These are phyloP conservation scores for Strix uralensis DNA, from an alignment of 2,113 vertebrate genomes.

Conservation along the genomic window DNA sequence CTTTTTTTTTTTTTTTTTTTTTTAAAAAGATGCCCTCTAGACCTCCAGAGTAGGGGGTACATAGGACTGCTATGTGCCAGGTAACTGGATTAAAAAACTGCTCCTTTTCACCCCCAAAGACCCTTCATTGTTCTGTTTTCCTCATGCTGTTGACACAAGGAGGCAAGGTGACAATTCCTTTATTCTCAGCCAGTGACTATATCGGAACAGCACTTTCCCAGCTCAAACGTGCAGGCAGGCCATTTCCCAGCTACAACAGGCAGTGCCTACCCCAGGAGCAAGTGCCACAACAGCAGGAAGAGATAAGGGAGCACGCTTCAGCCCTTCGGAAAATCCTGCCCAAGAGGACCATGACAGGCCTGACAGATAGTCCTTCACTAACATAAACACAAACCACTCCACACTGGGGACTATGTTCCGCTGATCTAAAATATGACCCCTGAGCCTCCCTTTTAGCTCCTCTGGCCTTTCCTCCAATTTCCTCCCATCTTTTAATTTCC, in stretches of 20 bases:
- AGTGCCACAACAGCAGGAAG: neutral
- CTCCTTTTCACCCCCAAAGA: neutral
- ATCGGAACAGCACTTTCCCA: neutral
- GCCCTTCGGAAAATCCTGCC: neutral
- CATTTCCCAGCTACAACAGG: neutral
- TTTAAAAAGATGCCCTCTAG: neutral
- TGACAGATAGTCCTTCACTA: neutral
- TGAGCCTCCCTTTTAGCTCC: neutral
- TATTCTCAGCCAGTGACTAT: neutral
- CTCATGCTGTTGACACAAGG: neutral
- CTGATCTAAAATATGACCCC: neutral
- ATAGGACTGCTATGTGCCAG: neutral
- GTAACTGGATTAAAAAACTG: neutral
- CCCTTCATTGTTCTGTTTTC: neutral
- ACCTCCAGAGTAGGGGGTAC: neutral
- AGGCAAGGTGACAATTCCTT: neutral
- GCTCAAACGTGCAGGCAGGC: neutral
- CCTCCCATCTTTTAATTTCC: neutral
- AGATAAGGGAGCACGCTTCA: neutral
- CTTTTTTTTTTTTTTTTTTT: neutral
- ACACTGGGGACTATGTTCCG: neutral
- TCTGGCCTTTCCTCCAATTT: neutral
- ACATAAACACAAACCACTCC: neutral
- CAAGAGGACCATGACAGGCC: neutral
- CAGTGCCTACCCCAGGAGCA: neutral